Percentiles rank a stretch among this genome's conserved stretches.
These are phyloP conservation scores for Acrossocheilus fasciatus DNA, from an alignment of 2,797 vertebrate genomes.

Conservation along the genomic window DNA sequence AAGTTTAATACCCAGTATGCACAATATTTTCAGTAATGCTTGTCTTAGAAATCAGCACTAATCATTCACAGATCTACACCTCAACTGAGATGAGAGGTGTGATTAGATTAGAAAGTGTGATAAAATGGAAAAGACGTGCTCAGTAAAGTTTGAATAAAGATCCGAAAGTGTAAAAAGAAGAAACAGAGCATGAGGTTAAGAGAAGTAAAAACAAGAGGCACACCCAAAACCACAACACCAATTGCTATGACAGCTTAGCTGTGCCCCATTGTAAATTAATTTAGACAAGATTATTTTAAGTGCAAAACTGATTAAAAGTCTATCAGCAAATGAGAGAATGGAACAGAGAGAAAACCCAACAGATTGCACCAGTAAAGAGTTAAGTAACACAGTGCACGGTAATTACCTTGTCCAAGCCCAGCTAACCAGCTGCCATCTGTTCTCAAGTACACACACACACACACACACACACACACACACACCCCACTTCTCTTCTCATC, in stretches of 20 bases:
- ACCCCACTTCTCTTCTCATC: conserved; percentile 54
- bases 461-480: conserved; percentile 41
- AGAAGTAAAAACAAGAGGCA: conserved; percentile 36
- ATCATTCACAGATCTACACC: conserved; percentile 4
- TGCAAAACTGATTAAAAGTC: conserved; percentile 3
- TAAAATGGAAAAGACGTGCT: neutral
- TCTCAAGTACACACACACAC: conserved; percentile 60
- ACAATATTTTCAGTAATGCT: neutral
- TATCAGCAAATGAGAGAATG: conserved; percentile 10
- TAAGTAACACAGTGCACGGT: conserved; percentile 80
- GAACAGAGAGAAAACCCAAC: conserved; percentile 63
- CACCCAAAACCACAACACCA: conserved; percentile 34
- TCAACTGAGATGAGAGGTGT: conserved; percentile 4
- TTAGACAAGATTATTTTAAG: conserved; percentile 33
- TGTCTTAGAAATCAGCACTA: neutral
- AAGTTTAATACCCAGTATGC: neutral
- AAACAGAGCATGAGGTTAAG: conserved; percentile 18
- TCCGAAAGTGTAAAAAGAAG: conserved; percentile 31
- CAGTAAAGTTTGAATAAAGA: conserved; percentile 6
- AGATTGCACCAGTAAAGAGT: conserved; percentile 75
- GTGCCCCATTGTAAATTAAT: neutral
- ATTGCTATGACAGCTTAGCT: conserved; percentile 21
- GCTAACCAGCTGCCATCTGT: conserved; percentile 82
- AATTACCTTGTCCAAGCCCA: conserved; percentile 79
- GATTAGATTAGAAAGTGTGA: neutral